A percentile compares a stretch with the other conserved stretches of the same genome.
phyloP scores from a whole-genome alignment of 2,797 vertebrate genomes.

The Gobionotothen gibberifrons region DNA sequence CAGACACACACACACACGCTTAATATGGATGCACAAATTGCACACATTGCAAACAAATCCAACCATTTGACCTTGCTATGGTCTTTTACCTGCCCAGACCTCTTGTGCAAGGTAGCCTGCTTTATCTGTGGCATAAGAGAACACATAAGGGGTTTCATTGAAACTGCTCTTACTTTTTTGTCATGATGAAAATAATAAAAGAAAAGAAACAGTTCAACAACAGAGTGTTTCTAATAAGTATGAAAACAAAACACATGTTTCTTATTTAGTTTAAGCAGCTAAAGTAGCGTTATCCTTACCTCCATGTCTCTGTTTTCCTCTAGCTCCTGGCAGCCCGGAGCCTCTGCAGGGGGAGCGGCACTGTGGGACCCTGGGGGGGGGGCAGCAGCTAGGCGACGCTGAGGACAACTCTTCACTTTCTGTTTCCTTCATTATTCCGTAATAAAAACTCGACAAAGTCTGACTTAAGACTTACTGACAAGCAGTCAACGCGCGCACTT shows the following conservation, averaged over 20 bases:
- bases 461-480: background rate
- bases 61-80: conserved; percentile 55
- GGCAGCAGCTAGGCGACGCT: background rate
- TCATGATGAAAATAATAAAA: background rate
- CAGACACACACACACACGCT: too few species aligned
- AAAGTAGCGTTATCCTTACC: conserved; percentile 48
- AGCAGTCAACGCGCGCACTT: background rate
- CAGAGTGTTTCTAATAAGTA: background rate
- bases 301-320: conserved; percentile 49
- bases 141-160: conserved; percentile 26
- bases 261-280: background rate
- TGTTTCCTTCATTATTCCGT: conserved; percentile 25
- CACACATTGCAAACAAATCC: conserved; percentile 19
- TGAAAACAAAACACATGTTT: background rate
- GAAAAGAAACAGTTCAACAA: background rate
- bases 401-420: background rate
- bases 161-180: background rate
- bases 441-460: background rate
- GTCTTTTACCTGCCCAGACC: conserved; percentile 52
- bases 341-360: conserved; percentile 11
- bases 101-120: conserved; percentile 60
- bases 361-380: conserved; percentile 21
- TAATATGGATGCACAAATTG: conserved; percentile 12
- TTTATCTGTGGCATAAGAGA: conserved; percentile 65
- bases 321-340: background rate